Conservation (phyloP, 2,888 invertebrate genomes). For the Mythimna albipuncta region DNA sequence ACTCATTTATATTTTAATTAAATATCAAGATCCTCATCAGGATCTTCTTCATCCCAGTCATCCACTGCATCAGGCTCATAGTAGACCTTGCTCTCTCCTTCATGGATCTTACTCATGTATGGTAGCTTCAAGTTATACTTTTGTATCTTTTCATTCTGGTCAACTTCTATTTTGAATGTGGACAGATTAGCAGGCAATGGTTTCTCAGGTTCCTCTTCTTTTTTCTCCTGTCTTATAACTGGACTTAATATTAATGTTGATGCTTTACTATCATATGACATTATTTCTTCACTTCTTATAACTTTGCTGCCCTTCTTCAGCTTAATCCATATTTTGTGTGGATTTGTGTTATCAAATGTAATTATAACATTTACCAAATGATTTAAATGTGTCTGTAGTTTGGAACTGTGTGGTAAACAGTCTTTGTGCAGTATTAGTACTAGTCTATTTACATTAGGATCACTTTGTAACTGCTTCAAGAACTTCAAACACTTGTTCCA, state of each 20-base stretch:
- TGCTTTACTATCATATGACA: conserved; percentile 77
- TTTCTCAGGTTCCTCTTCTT: conserved; percentile 80
- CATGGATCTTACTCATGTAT: conserved; percentile 89
- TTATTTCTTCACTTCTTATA: conserved; percentile 82
- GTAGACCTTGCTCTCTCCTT: conserved; percentile 92
- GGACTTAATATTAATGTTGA: conserved; percentile 74
- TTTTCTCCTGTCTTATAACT: conserved; percentile 73
- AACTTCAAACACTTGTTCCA: conserved; percentile 80
- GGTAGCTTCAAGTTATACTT: conserved; percentile 91
- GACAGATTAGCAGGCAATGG: conserved; percentile 84
- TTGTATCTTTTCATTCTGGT: conserved; percentile 91
- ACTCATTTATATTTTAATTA: conserved; percentile 66
- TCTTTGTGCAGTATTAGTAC: conserved; percentile 87
- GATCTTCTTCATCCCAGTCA: conserved; percentile 96
- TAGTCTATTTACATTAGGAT: conserved; percentile 75
- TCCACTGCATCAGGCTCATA: conserved; percentile 95
- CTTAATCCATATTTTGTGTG: conserved; percentile 76
- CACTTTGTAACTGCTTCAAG: conserved; percentile 70
- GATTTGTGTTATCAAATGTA: conserved; percentile 73
- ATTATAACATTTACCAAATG: conserved; percentile 84
- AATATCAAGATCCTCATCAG: conserved; percentile 96
- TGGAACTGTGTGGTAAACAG: conserved; percentile 81
- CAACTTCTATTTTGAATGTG: conserved; percentile 92
- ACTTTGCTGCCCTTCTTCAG: conserved; percentile 90
- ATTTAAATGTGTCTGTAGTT: conserved; percentile 83